phyloP scores from a whole-genome alignment of 2,113 vertebrate species.

The Thalassoma bifasciatum region DNA sequence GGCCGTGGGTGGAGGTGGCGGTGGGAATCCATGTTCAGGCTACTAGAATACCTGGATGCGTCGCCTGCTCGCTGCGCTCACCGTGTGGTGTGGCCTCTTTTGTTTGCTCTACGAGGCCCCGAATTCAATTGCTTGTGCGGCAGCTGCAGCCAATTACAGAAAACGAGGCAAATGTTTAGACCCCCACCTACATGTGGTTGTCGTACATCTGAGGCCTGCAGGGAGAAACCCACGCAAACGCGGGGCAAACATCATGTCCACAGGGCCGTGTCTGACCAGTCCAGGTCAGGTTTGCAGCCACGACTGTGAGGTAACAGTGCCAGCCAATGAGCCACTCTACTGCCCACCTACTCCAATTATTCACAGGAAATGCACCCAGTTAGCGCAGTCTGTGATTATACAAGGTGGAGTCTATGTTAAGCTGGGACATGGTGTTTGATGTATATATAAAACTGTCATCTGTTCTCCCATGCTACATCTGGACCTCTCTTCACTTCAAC shows the following conservation, averaged over 20 bases:
- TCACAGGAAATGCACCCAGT: slow-evolving; percentile 53
- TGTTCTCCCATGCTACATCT: background rate
- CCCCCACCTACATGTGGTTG: background rate
- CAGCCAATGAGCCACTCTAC: slow-evolving; percentile 10
- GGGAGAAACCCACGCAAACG: slow-evolving; percentile 1
- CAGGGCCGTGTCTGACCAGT: background rate
- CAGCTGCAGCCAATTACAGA: background rate
- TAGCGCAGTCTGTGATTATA: slow-evolving; percentile 35
- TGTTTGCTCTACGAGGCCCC: too few species aligned
- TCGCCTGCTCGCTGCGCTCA: background rate
- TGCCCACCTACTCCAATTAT: slow-evolving; percentile 36
- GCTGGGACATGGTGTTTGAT: slow-evolving; percentile 10
- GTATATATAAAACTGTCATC: too few species aligned
- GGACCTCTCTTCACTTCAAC: background rate
- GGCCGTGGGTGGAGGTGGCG: background rate
- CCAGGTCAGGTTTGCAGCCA: slow-evolving; percentile 4
- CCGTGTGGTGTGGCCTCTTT: too few species aligned
- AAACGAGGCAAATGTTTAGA: too few species aligned
- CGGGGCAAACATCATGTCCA: background rate
- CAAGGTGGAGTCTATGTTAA: slow-evolving; percentile 1
- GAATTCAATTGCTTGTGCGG: background rate
- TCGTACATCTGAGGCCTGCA: background rate
- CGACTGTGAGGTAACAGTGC: background rate
- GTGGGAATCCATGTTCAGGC: background rate
- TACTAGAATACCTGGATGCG: slow-evolving; percentile 20